A percentile compares a stretch with the other conserved stretches of the same genome.
phyloP scores from a whole-genome alignment of 1,140 invertebrate genomes.

The Asbolus verrucosus region DNA sequence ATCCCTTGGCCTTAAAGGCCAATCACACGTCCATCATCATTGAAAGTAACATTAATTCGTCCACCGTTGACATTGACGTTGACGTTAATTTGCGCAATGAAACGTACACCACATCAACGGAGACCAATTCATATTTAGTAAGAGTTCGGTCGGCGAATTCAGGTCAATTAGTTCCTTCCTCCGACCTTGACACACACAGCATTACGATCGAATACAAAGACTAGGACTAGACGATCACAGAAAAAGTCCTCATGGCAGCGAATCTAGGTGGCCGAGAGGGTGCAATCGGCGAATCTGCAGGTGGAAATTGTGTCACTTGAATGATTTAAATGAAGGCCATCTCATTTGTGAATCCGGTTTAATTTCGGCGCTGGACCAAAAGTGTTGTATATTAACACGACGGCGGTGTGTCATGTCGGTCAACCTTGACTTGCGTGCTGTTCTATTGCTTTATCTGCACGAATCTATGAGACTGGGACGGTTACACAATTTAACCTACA shows the following conservation, averaged over 20 bases:
- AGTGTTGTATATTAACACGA: not conserved
- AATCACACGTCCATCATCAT: too few species aligned
- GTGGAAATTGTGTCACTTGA: conserved; percentile 35
- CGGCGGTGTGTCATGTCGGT: conserved; percentile 14
- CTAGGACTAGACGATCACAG: not conserved
- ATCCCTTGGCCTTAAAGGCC: too few species aligned
- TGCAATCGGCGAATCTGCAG: conserved; percentile 1
- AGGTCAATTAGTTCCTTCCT: conserved; percentile 55
- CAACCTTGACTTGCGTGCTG: conserved; percentile 38
- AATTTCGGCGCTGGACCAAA: conserved; percentile 39
- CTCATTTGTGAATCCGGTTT: conserved; percentile 36
- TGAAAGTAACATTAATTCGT: conserved; percentile 2
- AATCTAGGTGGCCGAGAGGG: conserved; percentile 4
- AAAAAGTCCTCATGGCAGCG: not conserved
- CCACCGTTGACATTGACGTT: too few species aligned
- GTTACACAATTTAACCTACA: conserved; percentile 38
- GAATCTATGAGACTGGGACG: conserved; percentile 31
- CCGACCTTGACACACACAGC: conserved; percentile 51
- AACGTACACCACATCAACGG: not conserved
- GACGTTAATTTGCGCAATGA: not conserved
- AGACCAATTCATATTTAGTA: not conserved
- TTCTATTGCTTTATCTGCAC: conserved; percentile 16
- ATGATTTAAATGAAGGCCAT: conserved; percentile 35
- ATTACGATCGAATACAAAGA: not conserved
- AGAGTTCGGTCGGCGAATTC: conserved; percentile 42